A percentile compares a stretch with the other conserved stretches of the same genome.
These are phyloP conservation scores for Hermetia illucens DNA, from an alignment of 1,140 invertebrate genomes.

Conservation along the genomic window DNA sequence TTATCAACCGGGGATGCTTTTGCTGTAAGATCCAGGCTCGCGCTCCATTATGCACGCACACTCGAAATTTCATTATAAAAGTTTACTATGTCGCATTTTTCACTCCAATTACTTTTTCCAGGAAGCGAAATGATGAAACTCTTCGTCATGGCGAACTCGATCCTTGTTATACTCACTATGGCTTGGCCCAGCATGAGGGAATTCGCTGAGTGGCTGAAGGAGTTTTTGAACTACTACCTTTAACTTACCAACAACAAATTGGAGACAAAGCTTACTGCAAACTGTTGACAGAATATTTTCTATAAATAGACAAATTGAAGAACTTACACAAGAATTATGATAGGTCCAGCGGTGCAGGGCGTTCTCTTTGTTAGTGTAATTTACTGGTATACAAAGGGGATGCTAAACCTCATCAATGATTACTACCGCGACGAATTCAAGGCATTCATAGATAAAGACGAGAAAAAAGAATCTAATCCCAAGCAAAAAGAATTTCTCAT, in stretches of 20 bases:
- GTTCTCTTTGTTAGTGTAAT: slow-evolving; percentile 24
- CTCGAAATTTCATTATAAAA: too few relatives aligned
- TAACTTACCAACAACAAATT: slow-evolving; percentile 1
- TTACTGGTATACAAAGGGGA: slow-evolving; percentile 22
- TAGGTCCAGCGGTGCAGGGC: slow-evolving; percentile 25
- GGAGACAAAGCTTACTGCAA: neutral
- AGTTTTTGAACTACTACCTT: too few relatives aligned
- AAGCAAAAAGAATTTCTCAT: too few relatives aligned
- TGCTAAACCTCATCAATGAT: slow-evolving; percentile 29
- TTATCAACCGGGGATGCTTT: too few relatives aligned
- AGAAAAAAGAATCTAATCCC: too few relatives aligned
- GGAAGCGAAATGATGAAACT: slow-evolving; percentile 30
- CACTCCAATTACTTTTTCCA: slow-evolving; percentile 9
- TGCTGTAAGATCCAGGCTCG: too few relatives aligned
- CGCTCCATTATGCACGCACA: too few relatives aligned
- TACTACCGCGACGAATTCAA: slow-evolving; percentile 26
- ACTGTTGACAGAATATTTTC: too few relatives aligned
- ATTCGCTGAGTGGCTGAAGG: too few relatives aligned
- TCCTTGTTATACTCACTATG: slow-evolving; percentile 28
- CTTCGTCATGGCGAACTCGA: slow-evolving; percentile 26
- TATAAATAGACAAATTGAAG: slow-evolving; percentile 3
- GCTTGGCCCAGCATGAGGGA: slow-evolving; percentile 25
- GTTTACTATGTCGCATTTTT: too few relatives aligned
- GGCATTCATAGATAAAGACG: too few relatives aligned
- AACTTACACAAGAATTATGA: slow-evolving; percentile 13